Conservation (phyloP, 2,888 invertebrate genomes). For the Julus scandinavius region DNA sequence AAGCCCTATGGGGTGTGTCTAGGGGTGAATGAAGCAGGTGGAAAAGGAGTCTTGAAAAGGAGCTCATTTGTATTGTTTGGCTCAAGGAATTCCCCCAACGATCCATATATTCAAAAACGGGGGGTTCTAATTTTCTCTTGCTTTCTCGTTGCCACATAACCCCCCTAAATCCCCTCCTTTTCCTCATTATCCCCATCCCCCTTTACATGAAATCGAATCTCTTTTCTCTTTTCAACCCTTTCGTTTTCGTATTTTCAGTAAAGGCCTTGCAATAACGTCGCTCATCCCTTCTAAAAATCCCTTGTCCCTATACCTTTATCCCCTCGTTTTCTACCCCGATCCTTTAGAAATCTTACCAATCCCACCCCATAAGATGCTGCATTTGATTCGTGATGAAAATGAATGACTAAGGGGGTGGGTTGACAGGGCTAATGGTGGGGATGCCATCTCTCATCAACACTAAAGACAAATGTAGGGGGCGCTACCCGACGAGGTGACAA, state of each 20-base stretch:
- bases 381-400: constrained; percentile 17
- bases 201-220: constrained; percentile 18
- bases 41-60: constrained; percentile 26
- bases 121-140: constrained; percentile 25
- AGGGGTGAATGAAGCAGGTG: constrained; percentile 9
- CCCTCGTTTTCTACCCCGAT: background rate
- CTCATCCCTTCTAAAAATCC: background rate
- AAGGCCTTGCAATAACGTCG: background rate
- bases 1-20: background rate
- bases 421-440: background rate
- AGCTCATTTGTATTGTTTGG: constrained; percentile 33
- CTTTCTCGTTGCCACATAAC: background rate
- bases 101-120: background rate
- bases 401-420: background rate
- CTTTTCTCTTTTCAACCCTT: constrained; percentile 2
- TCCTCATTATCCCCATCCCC: background rate
- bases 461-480: background rate
- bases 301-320: constrained; percentile 8
- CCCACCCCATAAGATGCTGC: background rate
- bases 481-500: background rate
- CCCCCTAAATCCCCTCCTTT: background rate
- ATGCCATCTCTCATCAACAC: background rate
- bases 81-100: constrained; percentile 19
- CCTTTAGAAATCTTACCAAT: background rate
- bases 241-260: background rate